These are phyloP conservation scores for Hipposideros armiger DNA, from an alignment of 2,113 vertebrate species.

Conservation along the genomic window DNA sequence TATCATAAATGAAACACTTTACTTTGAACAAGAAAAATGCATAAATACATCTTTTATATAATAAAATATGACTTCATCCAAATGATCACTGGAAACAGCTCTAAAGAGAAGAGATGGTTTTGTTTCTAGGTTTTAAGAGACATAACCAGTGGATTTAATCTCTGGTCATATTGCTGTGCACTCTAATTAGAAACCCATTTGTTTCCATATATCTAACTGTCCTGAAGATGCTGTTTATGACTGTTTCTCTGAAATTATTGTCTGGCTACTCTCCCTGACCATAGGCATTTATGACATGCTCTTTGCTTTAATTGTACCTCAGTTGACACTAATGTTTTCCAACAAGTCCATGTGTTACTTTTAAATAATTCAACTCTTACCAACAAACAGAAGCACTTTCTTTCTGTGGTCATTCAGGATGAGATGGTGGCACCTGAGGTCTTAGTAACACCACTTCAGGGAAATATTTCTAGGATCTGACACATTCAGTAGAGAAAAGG, in stretches of 20 bases:
- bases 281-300: not conserved
- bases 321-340: slow-evolving; percentile 66
- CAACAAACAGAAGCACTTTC: slow-evolving; percentile 68
- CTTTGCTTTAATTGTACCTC: slow-evolving; percentile 5
- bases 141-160: not conserved
- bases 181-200: not conserved
- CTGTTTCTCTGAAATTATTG: not conserved
- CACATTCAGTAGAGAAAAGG: slow-evolving; percentile 71
- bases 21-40: not conserved
- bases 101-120: not conserved
- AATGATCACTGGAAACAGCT: not conserved
- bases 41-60: not conserved
- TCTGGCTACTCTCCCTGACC: not conserved
- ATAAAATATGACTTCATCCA: not conserved
- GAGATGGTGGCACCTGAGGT: slow-evolving; percentile 58
- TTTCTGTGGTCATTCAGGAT: slow-evolving; percentile 68
- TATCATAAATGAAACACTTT: not conserved
- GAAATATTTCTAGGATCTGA: slow-evolving; percentile 78
- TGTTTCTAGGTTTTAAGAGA: not conserved
- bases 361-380: slow-evolving; percentile 71
- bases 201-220: not conserved
- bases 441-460: slow-evolving; percentile 73
- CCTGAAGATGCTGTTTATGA: not conserved
- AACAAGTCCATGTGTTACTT: slow-evolving; percentile 59
- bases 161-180: not conserved